These are phyloP conservation scores for Knipowitschia caucasica DNA, from an alignment of 2,797 vertebrate species.

Conservation along the genomic window DNA sequence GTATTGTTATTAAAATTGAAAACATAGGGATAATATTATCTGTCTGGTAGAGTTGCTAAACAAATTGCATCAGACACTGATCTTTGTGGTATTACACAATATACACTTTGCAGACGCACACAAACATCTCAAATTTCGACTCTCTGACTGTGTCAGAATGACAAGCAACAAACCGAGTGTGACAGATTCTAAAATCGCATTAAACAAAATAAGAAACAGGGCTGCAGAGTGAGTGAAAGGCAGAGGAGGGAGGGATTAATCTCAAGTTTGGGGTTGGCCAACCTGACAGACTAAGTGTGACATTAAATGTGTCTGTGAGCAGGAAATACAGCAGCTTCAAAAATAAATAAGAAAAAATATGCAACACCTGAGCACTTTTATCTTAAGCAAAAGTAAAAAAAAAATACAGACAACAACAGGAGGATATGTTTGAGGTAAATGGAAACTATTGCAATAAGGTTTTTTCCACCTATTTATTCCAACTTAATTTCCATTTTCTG, in stretches of 20 bases:
- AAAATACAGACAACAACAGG: constrained; percentile 29
- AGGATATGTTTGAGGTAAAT: not conserved
- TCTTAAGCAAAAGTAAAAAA: constrained; percentile 44
- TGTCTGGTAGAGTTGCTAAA: constrained; percentile 51
- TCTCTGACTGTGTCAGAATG: constrained; percentile 61
- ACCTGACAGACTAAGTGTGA: constrained; percentile 72
- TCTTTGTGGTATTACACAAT: constrained; percentile 43
- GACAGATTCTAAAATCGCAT: constrained; percentile 78
- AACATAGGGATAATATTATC: constrained; percentile 31
- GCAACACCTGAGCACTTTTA: constrained; percentile 60
- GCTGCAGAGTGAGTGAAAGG: constrained; percentile 29
- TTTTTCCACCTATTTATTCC: no score
- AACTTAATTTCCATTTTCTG: no score
- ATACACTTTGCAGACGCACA: constrained; percentile 50
- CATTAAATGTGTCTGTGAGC: constrained; percentile 72
- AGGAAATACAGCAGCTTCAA: constrained; percentile 34
- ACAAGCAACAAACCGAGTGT: constrained; percentile 72
- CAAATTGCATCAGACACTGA: constrained; percentile 55
- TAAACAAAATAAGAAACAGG: constrained; percentile 68
- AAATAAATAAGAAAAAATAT: constrained; percentile 10
- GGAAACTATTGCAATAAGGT: no score
- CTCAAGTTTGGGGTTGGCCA: constrained; percentile 58
- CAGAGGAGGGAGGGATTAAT: constrained; percentile 61
- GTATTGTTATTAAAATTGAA: constrained; percentile 19
- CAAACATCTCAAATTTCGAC: constrained; percentile 59